Conservation (phyloP, 2,888 invertebrate genomes). For the Aspidapion aeneum region DNA sequence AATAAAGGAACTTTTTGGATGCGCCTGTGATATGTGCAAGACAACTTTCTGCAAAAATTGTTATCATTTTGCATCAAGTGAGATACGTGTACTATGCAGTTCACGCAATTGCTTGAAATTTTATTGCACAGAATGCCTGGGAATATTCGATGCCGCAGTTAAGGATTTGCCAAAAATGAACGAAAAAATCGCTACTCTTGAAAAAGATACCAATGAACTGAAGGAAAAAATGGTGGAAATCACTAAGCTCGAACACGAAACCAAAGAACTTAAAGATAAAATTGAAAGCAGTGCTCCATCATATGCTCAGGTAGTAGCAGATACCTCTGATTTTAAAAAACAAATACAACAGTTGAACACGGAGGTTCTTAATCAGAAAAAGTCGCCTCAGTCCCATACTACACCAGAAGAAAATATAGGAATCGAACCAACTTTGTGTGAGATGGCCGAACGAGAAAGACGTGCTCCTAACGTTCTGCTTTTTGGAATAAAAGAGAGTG, state of each 20-base stretch:
- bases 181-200: neutral
- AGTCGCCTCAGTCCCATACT: neutral
- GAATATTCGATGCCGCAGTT: neutral
- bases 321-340: neutral
- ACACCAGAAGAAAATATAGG: neutral
- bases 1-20: neutral
- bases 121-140: neutral
- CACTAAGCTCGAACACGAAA: neutral
- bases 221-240: neutral
- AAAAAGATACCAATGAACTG: neutral
- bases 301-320: neutral
- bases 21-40: neutral
- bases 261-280: neutral
- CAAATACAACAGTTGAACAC: neutral
- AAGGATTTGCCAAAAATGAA: neutral
- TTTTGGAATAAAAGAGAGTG: neutral
- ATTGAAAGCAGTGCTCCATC: neutral
- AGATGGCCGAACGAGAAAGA: neutral
- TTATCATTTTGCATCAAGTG: neutral
- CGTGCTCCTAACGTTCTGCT: neutral
- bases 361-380: neutral
- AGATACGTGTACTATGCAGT: neutral
- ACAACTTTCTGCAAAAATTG: conserved; percentile 25
- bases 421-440: neutral
- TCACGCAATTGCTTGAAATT: neutral